Evolutionary conservation across 2,797 vertebrate species (phyloP).

Genomic region (Rhinogobio ventralis): DNA sequence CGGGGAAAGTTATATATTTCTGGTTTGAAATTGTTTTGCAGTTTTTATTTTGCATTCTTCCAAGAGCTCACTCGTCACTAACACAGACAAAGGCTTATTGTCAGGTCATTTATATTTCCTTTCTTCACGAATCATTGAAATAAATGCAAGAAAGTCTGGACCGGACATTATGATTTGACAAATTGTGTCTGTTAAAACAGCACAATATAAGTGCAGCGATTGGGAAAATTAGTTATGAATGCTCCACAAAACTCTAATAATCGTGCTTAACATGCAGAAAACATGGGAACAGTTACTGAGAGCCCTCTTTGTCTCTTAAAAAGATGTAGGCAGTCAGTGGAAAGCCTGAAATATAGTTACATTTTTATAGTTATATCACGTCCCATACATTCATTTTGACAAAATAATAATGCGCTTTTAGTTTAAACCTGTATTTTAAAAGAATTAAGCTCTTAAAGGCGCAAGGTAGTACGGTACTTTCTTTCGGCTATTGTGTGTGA

Average conservation of each 20-base stretch:
- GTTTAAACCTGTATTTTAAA: neutral
- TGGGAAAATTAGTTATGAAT: slow-evolving; percentile 51
- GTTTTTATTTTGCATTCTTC: neutral
- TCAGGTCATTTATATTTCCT: slow-evolving; percentile 13
- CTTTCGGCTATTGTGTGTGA: neutral
- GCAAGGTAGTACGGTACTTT: neutral
- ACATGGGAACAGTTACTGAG: slow-evolving; percentile 1
- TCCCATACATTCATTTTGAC: slow-evolving; percentile 18
- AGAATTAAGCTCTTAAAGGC: slow-evolving; percentile 1
- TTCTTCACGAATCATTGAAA: neutral
- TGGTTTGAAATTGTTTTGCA: slow-evolving; percentile 10
- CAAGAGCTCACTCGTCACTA: neutral
- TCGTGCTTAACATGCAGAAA: slow-evolving; percentile 36
- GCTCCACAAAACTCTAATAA: slow-evolving; percentile 32
- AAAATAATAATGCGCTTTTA: slow-evolving; percentile 22
- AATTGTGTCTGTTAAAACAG: neutral
- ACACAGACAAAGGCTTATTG: slow-evolving; percentile 6
- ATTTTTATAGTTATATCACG: slow-evolving; percentile 15
- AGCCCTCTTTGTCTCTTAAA: slow-evolving; percentile 21
- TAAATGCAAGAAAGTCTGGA: slow-evolving; percentile 8
- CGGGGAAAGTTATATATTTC: neutral
- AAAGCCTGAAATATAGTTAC: slow-evolving; percentile 1
- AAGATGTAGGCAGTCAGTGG: slow-evolving; percentile 10
- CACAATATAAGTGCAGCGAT: slow-evolving; percentile 20
- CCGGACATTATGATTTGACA: slow-evolving; percentile 30